These are phyloP conservation scores for Lophotriccus pileatus DNA, from an alignment of 2,797 vertebrate species.

Conservation along the genomic window DNA sequence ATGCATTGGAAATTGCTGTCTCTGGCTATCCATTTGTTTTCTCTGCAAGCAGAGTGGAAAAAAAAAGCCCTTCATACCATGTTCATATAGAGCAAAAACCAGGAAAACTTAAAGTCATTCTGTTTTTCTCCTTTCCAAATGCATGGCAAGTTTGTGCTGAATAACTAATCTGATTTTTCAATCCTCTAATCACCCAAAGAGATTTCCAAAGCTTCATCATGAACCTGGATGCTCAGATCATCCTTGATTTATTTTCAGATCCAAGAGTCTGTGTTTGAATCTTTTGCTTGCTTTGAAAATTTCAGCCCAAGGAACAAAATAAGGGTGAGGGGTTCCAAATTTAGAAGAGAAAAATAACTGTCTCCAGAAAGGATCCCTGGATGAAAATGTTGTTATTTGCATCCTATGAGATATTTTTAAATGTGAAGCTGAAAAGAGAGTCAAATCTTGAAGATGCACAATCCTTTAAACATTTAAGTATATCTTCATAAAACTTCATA, in stretches of 20 bases:
- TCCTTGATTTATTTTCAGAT: neutral
- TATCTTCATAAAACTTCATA: neutral
- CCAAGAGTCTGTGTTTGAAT: neutral
- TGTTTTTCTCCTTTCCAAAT: neutral
- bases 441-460: neutral
- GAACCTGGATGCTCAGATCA: neutral
- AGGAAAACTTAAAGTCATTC: neutral
- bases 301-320: neutral
- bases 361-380: neutral
- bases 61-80: neutral
- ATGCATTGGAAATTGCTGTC: slow-evolving; percentile 3
- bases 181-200: neutral
- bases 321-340: neutral
- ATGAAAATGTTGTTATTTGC: neutral
- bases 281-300: neutral
- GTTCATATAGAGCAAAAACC: neutral
- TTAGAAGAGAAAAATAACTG: neutral
- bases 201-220: neutral
- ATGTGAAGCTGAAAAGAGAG: neutral
- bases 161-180: neutral
- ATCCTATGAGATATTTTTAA: neutral
- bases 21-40: neutral
- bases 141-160: neutral
- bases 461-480: neutral
- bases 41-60: neutral